A percentile compares a stretch with the other conserved stretches of the same genome.
These are phyloP conservation scores for Paramuricea clavata DNA, from an alignment of 92 coral and sea anemone species.

Conservation along the genomic window DNA sequence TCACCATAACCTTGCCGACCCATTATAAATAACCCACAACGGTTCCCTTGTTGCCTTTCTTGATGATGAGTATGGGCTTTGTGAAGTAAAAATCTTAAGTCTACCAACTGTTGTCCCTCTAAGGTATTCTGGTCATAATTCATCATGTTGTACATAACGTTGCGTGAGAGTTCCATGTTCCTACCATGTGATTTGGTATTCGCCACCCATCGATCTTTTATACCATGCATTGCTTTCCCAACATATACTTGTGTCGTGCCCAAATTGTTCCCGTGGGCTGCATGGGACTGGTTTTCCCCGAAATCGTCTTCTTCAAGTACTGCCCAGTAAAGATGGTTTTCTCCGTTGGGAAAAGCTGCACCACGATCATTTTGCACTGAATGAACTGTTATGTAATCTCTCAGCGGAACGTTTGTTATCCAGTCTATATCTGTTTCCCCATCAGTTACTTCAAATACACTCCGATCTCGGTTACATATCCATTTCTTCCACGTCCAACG, in stretches of 20 bases:
- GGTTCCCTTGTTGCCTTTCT: neutral
- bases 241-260: neutral
- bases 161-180: neutral
- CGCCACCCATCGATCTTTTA: neutral
- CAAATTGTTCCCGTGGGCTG: neutral
- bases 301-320: neutral
- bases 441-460: too few species aligned
- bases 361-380: neutral
- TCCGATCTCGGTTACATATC: too few species aligned
- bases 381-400: neutral
- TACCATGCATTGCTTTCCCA: neutral
- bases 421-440: neutral
- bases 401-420: neutral
- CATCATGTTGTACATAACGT: neutral
- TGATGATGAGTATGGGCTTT: neutral
- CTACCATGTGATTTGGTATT: neutral
- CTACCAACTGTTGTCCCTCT: neutral
- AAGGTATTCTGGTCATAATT: neutral
- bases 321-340: neutral
- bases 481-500: too few species aligned
- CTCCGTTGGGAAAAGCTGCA: too few species aligned
- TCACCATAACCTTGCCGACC: too few species aligned
- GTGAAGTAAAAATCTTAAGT: neutral
- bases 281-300: too few species aligned
- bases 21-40: neutral